Conservation (phyloP, 2,888 invertebrate genomes). For the Quadroppia sp. region DNA sequence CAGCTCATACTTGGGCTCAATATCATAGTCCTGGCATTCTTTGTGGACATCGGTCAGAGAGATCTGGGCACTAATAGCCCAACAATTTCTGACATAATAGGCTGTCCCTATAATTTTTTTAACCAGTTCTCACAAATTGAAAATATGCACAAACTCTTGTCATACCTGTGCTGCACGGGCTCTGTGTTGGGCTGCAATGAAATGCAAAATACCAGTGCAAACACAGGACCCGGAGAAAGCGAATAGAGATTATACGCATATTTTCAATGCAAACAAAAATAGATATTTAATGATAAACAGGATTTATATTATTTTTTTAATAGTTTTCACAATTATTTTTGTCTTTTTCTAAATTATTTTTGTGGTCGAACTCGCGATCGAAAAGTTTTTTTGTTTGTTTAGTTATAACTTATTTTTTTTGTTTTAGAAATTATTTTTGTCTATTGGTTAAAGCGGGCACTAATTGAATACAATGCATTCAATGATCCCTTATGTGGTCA, state of each 20-base stretch:
- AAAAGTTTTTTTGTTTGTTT: too few relatives aligned
- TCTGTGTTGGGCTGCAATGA: slow-evolving; percentile 11
- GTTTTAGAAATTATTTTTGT: too few relatives aligned
- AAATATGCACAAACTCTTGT: slow-evolving; percentile 19
- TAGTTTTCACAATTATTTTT: too few relatives aligned
- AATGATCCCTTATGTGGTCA: too few relatives aligned
- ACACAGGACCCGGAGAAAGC: background rate
- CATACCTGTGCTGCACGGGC: background rate
- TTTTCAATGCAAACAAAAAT: slow-evolving; percentile 14
- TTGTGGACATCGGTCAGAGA: slow-evolving; percentile 35
- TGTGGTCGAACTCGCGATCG: too few relatives aligned
- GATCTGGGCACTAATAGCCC: slow-evolving; percentile 31
- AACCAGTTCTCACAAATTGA: slow-evolving; percentile 16
- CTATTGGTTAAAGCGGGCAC: too few relatives aligned
- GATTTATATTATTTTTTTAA: too few relatives aligned
- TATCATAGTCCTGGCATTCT: slow-evolving; percentile 16
- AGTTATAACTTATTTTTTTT: too few relatives aligned
- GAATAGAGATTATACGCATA: slow-evolving; percentile 8
- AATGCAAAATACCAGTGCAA: background rate
- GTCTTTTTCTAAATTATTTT: too few relatives aligned
- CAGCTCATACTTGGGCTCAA: slow-evolving; percentile 6
- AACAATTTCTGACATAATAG: slow-evolving; percentile 32
- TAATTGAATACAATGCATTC: too few relatives aligned
- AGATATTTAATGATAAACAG: too few relatives aligned
- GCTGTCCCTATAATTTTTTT: slow-evolving; percentile 1